Evolutionary conservation across 92 coral and sea anemone genomes (phyloP).

Genomic region (Galaxea fascicularis): DNA sequence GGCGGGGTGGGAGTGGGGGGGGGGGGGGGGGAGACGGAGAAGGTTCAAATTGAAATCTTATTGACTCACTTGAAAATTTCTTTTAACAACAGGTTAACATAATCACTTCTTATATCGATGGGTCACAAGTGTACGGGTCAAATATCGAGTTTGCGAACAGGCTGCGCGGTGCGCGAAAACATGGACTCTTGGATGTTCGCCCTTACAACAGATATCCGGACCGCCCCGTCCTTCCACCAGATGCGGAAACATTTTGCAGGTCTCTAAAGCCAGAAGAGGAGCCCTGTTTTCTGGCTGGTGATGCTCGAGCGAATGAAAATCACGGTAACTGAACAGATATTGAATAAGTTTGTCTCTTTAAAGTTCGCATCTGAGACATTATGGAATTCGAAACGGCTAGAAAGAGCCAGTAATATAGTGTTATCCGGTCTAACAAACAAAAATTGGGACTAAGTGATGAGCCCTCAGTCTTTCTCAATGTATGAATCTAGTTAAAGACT

Average conservation of each 20-base stretch:
- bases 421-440: too few relatives aligned
- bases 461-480: too few relatives aligned
- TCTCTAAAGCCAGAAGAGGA: background rate
- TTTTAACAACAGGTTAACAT: conserved; percentile 61
- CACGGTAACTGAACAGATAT: conserved; percentile 2
- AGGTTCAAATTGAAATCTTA: background rate
- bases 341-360: background rate
- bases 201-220: background rate
- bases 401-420: too few relatives aligned
- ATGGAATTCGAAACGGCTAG: too few relatives aligned
- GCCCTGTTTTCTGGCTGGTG: conserved; percentile 49
- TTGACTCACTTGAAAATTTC: background rate
- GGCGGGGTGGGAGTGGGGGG: too few relatives aligned
- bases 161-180: conserved; percentile 42
- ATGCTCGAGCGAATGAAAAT: conserved; percentile 32
- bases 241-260: conserved; percentile 25
- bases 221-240: background rate
- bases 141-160: conserved; percentile 57
- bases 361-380: background rate
- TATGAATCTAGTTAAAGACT: too few relatives aligned
- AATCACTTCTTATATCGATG: conserved; percentile 89
- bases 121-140: conserved; percentile 92
- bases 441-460: too few relatives aligned
- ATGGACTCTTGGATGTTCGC: background rate
- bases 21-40: too few relatives aligned